Conservation (phyloP, 1,140 invertebrate species). For the Drosophila tsacasi region DNA sequence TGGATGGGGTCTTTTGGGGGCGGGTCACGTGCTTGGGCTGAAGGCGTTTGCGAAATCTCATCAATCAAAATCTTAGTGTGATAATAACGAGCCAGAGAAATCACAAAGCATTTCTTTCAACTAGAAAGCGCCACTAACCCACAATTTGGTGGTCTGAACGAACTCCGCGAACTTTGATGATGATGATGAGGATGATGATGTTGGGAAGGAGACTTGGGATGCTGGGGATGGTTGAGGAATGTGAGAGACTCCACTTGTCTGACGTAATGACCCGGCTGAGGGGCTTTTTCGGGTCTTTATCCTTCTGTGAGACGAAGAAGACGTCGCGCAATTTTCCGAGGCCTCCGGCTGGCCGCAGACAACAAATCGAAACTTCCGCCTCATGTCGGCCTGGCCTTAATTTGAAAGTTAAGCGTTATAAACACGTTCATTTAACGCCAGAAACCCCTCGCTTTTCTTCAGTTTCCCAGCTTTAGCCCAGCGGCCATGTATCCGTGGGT, state of each 20-base stretch:
- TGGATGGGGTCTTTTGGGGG: background rate
- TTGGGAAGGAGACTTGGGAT: background rate
- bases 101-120: slow-evolving; percentile 74
- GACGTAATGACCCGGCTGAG: slow-evolving; percentile 55
- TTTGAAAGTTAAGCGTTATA: slow-evolving; percentile 82
- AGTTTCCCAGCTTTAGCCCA: background rate
- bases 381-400: slow-evolving; percentile 60
- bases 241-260: slow-evolving; percentile 25
- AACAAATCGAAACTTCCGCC: slow-evolving; percentile 83
- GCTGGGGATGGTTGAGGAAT: background rate
- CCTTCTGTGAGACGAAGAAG: slow-evolving; percentile 40
- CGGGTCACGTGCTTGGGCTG: slow-evolving; percentile 18
- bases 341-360: slow-evolving; percentile 60
- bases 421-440: slow-evolving; percentile 75
- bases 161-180: slow-evolving; percentile 4
- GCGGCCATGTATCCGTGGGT: slow-evolving; percentile 37
- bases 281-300: slow-evolving; percentile 45
- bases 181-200: background rate
- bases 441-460: background rate
- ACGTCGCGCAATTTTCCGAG: slow-evolving; percentile 66
- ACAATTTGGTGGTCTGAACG: slow-evolving; percentile 54
- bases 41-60: slow-evolving; percentile 56
- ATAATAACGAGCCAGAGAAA: slow-evolving; percentile 75
- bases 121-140: slow-evolving; percentile 66
- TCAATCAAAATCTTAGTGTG: slow-evolving; percentile 80